Percentiles rank a stretch among this genome's conserved stretches.
Evolutionary conservation across 2,888 invertebrate species (phyloP).

Genomic region (Nudaria mundana): DNA sequence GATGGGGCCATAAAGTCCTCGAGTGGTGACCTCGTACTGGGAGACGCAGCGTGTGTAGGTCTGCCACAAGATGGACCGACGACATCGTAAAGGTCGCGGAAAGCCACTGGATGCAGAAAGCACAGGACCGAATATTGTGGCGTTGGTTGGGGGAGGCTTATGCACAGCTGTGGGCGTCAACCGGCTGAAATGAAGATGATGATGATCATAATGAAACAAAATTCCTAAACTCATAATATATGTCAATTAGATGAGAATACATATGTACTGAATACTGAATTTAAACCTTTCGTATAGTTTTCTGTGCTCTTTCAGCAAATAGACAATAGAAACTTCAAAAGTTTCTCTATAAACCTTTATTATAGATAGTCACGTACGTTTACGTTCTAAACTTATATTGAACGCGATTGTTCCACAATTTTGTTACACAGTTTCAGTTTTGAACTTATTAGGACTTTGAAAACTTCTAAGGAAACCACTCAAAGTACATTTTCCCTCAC

Average conservation of each 20-base stretch:
- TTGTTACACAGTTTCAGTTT: conserved; percentile 17
- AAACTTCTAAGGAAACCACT: conserved; percentile 2
- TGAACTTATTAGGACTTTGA: conserved; percentile 2
- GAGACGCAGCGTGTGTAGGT: no score
- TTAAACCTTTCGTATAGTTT: not conserved
- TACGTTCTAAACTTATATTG: conserved; percentile 19
- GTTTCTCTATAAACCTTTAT: conserved; percentile 18
- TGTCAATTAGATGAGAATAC: not conserved
- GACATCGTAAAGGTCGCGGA: no score
- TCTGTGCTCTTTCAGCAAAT: not conserved
- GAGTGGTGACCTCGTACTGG: no score
- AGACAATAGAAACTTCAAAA: conserved; percentile 6
- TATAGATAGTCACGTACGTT: conserved; percentile 19
- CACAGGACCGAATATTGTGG: no score
- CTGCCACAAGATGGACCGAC: no score
- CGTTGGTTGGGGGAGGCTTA: no score
- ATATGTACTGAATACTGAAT: not conserved
- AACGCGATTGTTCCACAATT: conserved; percentile 15
- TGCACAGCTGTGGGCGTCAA: no score
- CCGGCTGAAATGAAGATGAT: no score
- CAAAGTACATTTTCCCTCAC: not conserved
- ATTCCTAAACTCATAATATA: not conserved
- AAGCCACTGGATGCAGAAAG: no score
- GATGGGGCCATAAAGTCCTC: no score
- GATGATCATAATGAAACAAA: no score